Evolutionary conservation across 2,113 vertebrate species (phyloP).

Genomic region (Myotis yumanensis): DNA sequence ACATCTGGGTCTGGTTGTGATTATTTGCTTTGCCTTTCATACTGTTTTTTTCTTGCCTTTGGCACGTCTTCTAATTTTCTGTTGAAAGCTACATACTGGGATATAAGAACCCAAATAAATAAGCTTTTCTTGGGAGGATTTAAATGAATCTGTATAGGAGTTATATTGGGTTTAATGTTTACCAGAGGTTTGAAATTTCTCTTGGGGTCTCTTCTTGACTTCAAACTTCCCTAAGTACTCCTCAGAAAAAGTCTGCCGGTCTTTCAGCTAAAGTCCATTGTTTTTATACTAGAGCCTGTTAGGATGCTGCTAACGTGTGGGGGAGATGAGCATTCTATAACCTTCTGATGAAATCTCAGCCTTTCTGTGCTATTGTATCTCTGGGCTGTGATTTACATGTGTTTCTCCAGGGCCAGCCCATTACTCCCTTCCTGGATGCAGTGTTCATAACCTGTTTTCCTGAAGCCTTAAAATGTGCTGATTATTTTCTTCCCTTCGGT

Average conservation of each 20-base stretch:
- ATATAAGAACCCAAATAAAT: neutral
- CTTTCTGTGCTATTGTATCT: neutral
- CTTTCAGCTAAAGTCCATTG: neutral
- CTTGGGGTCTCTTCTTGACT: neutral
- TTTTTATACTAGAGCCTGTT: neutral
- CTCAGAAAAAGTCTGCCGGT: neutral
- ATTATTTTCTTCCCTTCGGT: neutral
- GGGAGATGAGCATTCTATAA: neutral
- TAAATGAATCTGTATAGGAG: neutral
- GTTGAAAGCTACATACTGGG: neutral
- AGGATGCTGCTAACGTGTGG: neutral
- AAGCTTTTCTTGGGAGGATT: neutral
- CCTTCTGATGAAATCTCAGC: neutral
- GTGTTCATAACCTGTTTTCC: neutral
- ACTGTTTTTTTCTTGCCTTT: constrained; percentile 1
- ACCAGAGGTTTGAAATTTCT: neutral
- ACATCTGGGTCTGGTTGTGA: neutral
- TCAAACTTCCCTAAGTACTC: neutral
- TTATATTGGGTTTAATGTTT: constrained; percentile 8
- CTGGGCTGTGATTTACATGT: neutral
- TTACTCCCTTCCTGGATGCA: neutral
- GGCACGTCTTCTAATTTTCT: constrained; percentile 21
- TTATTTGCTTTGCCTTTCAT: neutral
- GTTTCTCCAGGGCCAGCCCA: neutral
- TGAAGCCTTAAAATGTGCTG: neutral